phyloP scores from a whole-genome alignment of 2,113 vertebrate species.

The Mus spicilegus region DNA sequence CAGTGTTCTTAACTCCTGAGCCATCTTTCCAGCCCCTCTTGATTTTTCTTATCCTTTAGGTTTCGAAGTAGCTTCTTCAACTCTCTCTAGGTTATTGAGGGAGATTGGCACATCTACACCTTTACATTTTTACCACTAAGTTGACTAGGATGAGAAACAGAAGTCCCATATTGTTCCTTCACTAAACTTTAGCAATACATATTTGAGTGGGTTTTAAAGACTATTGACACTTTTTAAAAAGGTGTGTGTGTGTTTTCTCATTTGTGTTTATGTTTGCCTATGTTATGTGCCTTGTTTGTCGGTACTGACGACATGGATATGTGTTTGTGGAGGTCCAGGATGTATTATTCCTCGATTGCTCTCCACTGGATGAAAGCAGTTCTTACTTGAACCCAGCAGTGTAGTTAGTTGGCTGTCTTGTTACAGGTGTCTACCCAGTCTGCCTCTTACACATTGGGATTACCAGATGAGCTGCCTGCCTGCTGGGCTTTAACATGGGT shows the following conservation, averaged over 20 bases:
- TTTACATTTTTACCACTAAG: neutral
- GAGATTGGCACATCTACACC: neutral
- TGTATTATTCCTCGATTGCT: neutral
- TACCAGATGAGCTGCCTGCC: neutral
- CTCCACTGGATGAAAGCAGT: neutral
- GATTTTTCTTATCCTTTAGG: slow-evolving; percentile 10
- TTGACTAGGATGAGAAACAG: neutral
- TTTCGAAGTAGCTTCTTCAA: slow-evolving; percentile 19
- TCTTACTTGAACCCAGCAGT: neutral
- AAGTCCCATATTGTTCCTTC: neutral
- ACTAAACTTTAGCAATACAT: slow-evolving; percentile 43
- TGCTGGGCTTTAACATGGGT: neutral
- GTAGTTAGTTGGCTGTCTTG: neutral
- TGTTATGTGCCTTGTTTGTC: neutral
- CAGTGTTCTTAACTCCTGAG: neutral
- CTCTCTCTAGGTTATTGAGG: neutral
- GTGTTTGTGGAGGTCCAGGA: neutral
- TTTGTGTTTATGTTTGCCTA: neutral
- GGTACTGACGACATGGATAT: too few relatives aligned
- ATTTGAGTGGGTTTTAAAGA: neutral
- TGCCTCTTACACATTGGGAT: neutral
- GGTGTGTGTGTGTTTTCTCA: neutral
- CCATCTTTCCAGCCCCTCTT: neutral
- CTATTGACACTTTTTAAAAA: neutral
- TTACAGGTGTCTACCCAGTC: neutral